These are phyloP conservation scores for Danaus chrysippus DNA, from an alignment of 2,888 invertebrate genomes.

Conservation along the genomic window DNA sequence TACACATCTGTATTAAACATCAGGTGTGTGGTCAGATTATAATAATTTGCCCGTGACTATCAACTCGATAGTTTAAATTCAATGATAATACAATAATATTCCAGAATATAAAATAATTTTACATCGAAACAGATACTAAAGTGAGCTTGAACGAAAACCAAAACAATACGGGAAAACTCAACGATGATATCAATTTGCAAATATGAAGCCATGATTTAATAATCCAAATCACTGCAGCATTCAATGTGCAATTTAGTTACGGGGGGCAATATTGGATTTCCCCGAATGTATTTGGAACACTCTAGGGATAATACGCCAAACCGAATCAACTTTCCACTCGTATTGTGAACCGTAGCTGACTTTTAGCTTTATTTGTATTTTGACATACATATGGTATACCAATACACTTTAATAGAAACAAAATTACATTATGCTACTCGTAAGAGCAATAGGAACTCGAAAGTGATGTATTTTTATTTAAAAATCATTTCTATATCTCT, in stretches of 20 bases:
- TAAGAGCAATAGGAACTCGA: too few relatives aligned
- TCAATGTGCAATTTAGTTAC: conserved; percentile 71
- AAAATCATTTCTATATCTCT: too few relatives aligned
- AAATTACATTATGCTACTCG: too few relatives aligned
- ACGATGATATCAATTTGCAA: conserved; percentile 45
- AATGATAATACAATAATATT: too few relatives aligned
- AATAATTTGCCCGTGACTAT: too few relatives aligned
- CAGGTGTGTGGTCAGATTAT: too few relatives aligned
- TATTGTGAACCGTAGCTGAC: conserved; percentile 37
- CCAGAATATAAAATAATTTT: neutral
- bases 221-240: conserved; percentile 68
- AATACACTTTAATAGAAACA: too few relatives aligned
- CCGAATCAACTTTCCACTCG: conserved; percentile 58
- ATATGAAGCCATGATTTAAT: conserved; percentile 61
- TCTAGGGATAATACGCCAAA: conserved; percentile 54
- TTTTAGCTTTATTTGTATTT: conserved; percentile 38
- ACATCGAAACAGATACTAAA: neutral
- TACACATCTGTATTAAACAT: too few relatives aligned
- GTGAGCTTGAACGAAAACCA: conserved; percentile 22
- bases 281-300: conserved; percentile 55
- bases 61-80: too few relatives aligned
- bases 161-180: conserved; percentile 28
- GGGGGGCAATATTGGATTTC: conserved; percentile 63
- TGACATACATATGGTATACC: conserved; percentile 11
- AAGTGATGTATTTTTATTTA: too few relatives aligned